Evolutionary conservation across 2,888 invertebrate species (phyloP), one percentile per base, ranked within the genome.

Genomic region (Macrosiphum euphorbiae): DNA sequence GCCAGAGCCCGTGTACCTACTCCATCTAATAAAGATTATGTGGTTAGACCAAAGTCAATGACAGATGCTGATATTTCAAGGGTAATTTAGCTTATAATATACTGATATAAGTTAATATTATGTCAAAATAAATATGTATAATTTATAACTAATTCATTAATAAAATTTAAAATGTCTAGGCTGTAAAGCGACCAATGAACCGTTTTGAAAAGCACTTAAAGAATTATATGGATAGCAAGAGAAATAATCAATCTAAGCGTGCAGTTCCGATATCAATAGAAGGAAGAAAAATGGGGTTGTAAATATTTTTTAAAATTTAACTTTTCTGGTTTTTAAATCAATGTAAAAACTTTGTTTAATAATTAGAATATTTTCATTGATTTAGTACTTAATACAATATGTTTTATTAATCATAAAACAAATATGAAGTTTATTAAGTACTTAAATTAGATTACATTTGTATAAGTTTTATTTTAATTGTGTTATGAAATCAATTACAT

Each of bases 211-310:
- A 98, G 95, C 99, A 99, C 95, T 97, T 98, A 97, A 98, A 99
- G 95, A 97, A 98, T 95, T 98, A 99, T 96, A 97, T 98, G 94
- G 99, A 99, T 95, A 97, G 97, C 95, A 98, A 98, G 96, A 97
- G 98, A 67, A 96, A 97, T 95, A 97, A 97, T 95, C 97, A 98
- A 95, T 96, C 97, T 28, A 97, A 98, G 95, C 96, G 95, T 92
- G 99, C 99, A 94, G 98, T 99, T 92, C 97, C 98, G 95, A 99
- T 99, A 96, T 99, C 99, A 94, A 98, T 99, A 95, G 99, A 99
- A 96, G 99, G 99, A 50, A 97, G 99, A 95, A 98, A 98, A 96
- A 99, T 99, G 99, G 97, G 98, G 95, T 97, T 99, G 95, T 99
- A 97, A 96, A 96, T 94, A 96, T 96, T 52, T 41, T 58, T 67